A percentile compares a stretch with the other conserved stretches of the same genome.
Conservation (phyloP, 2,888 invertebrate species). For the Nebria brevicollis region DNA sequence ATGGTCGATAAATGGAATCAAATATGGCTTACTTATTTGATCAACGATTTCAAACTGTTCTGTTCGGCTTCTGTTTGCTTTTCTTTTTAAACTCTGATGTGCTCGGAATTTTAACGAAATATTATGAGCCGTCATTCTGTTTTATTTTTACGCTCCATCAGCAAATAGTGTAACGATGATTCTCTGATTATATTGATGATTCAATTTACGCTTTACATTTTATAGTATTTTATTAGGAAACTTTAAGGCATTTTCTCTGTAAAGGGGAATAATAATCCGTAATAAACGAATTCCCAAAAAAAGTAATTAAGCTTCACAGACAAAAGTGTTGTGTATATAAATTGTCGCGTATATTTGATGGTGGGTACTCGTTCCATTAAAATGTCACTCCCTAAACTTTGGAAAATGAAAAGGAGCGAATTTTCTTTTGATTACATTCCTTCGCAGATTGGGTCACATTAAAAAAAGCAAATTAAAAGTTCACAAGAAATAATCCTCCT, state of each 20-base stretch:
- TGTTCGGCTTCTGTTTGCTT: background rate
- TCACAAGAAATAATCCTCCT: constrained; percentile 47
- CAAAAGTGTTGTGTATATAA: constrained; percentile 7
- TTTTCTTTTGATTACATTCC: constrained; percentile 44
- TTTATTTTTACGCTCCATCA: background rate
- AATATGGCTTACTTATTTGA: constrained; percentile 38
- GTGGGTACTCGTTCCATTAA: background rate
- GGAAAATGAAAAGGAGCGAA: constrained; percentile 39
- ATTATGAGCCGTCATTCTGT: background rate
- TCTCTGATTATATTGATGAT: background rate
- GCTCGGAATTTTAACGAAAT: background rate
- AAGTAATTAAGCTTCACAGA: constrained; percentile 21
- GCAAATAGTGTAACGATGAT: background rate
- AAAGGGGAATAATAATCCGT: background rate
- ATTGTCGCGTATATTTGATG: constrained; percentile 16
- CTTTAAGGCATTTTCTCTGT: background rate
- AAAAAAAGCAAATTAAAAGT: constrained; percentile 47
- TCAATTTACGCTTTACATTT: background rate
- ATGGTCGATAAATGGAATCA: constrained; percentile 46
- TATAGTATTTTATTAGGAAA: background rate
- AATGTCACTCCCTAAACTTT: constrained; percentile 17
- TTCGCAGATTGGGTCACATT: constrained; percentile 44
- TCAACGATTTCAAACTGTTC: constrained; percentile 20
- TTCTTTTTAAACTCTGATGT: background rate
- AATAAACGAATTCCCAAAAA: constrained; percentile 20